Percentiles rank a stretch among this genome's conserved stretches.
Conservation (phyloP, 1,140 invertebrate species). For the Bombus haemorrhoidalis region DNA sequence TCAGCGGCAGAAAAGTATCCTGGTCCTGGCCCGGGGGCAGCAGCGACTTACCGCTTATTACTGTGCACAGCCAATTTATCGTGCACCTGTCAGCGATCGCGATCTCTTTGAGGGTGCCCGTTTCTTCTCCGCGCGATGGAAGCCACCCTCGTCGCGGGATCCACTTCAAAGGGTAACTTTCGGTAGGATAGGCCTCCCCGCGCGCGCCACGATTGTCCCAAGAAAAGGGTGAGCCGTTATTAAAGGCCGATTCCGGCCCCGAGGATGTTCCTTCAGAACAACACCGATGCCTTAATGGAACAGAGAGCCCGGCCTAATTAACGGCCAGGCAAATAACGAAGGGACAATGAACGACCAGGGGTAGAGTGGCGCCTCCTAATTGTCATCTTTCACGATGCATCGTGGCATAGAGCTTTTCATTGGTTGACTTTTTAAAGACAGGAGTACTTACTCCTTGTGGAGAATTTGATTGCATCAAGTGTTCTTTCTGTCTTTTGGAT, state of each 20-base stretch:
- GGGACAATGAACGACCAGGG: constrained; percentile 25
- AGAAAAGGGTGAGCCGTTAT: constrained; percentile 67
- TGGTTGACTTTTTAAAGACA: not conserved
- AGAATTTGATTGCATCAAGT: too few relatives aligned
- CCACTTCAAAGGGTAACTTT: constrained; percentile 67
- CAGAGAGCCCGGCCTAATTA: constrained; percentile 64
- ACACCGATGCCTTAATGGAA: constrained; percentile 61
- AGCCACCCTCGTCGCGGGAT: constrained; percentile 50
- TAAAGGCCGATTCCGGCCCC: constrained; percentile 60
- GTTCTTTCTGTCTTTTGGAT: too few relatives aligned
- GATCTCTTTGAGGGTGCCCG: constrained; percentile 66
- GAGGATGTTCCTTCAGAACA: constrained; percentile 38
- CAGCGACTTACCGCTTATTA: constrained; percentile 63
- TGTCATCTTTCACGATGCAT: constrained; percentile 3
- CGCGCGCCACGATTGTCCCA: constrained; percentile 55
- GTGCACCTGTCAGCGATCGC: constrained; percentile 68
- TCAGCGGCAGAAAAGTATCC: constrained; percentile 49
- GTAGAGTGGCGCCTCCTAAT: constrained; percentile 22
- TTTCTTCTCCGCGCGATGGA: constrained; percentile 6
- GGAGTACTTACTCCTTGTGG: not conserved
- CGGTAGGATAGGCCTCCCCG: constrained; percentile 30
- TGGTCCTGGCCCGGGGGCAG: constrained; percentile 53
- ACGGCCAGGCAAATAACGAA: constrained; percentile 57
- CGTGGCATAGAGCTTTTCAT: not conserved
- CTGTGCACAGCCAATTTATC: constrained; percentile 65